phyloP scores from a whole-genome alignment of 2,113 vertebrate genomes.

The Cnemophilus loriae region DNA sequence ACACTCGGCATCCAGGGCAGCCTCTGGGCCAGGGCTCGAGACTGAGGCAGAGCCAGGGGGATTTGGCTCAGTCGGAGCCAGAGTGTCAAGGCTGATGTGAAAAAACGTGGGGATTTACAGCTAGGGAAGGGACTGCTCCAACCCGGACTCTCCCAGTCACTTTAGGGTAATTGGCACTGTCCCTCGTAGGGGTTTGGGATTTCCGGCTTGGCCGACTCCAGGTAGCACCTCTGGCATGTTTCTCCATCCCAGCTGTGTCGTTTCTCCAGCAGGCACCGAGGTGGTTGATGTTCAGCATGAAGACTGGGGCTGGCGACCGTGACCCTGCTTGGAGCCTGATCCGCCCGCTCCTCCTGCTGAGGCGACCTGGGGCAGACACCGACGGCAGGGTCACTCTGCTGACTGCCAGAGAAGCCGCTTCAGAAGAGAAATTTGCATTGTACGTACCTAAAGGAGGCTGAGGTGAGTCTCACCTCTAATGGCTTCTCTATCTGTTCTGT shows the following conservation, averaged over 20 bases:
- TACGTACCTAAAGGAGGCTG: not conserved
- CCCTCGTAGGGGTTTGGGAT: not conserved
- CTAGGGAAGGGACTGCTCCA: not conserved
- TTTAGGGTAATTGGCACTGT: not conserved
- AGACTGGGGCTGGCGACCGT: fast-evolving
- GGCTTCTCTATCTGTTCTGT: not conserved
- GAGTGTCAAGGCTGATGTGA: not conserved
- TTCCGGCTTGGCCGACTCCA: not conserved
- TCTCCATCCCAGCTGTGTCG: not conserved
- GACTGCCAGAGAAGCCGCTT: not conserved
- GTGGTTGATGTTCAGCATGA: not conserved
- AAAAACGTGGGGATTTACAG: not conserved
- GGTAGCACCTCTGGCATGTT: not conserved
- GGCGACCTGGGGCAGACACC: not conserved
- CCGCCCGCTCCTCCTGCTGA: fast-evolving
- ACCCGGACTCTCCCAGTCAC: fast-evolving
- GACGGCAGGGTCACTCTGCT: not conserved
- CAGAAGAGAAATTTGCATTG: not conserved
- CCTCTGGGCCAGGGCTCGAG: fast-evolving
- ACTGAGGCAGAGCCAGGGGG: not conserved
- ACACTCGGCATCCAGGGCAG: not conserved
- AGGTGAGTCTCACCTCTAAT: not conserved
- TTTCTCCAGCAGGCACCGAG: not conserved
- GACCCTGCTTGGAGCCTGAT: not conserved
- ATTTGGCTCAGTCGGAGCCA: not conserved